phyloP scores from a whole-genome alignment of 2,888 invertebrate species.

The Stomorhina lunata region DNA sequence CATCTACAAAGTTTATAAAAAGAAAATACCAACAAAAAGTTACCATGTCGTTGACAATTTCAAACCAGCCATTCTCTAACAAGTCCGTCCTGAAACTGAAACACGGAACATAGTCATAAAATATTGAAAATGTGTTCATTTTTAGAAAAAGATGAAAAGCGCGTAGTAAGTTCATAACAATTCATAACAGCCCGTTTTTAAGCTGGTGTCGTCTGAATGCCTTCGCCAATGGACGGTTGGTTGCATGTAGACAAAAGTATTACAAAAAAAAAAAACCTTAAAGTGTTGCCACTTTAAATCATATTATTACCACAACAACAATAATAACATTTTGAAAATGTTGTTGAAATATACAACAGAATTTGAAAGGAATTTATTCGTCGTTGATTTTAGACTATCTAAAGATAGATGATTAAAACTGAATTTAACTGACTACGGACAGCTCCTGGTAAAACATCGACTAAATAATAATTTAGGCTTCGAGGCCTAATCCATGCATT shows the following conservation, averaged over 20 bases:
- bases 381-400: neutral
- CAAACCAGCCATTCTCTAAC: slow-evolving; percentile 1
- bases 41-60: slow-evolving; percentile 49
- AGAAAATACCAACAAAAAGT: neutral
- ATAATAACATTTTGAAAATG: neutral
- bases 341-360: neutral
- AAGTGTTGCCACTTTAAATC: slow-evolving; percentile 29
- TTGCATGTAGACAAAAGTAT: neutral
- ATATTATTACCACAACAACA: slow-evolving; percentile 2
- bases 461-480: too few relatives aligned
- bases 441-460: too few relatives aligned
- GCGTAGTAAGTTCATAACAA: slow-evolving; percentile 25
- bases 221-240: too few relatives aligned
- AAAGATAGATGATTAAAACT: too few relatives aligned
- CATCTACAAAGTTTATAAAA: neutral
- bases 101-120: slow-evolving; percentile 43
- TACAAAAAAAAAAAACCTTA: slow-evolving; percentile 8
- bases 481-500: too few relatives aligned
- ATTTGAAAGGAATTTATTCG: neutral
- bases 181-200: slow-evolving; percentile 13
- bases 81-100: neutral
- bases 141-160: slow-evolving; percentile 12
- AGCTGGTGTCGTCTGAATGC: slow-evolving; percentile 6
- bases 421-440: too few relatives aligned
- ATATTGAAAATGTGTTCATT: slow-evolving; percentile 22